phyloP scores from a whole-genome alignment of 2,888 invertebrate species.

The Tetragonula carbonaria region DNA sequence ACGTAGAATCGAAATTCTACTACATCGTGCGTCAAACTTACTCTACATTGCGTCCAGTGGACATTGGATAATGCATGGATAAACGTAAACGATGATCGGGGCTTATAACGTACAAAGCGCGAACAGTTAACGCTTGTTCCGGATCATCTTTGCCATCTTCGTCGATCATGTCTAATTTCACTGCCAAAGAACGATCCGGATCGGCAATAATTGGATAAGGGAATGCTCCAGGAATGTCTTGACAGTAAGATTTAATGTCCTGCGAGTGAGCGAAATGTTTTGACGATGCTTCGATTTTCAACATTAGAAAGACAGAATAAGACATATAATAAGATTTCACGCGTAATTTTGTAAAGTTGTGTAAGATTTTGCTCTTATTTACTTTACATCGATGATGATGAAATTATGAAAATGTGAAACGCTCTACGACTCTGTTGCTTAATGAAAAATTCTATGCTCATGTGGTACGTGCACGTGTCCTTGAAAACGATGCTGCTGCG shows the following conservation, averaged over 20 bases:
- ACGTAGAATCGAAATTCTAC: too few relatives aligned
- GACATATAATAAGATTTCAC: too few relatives aligned
- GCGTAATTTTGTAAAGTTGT: too few relatives aligned
- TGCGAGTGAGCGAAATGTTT: conserved; percentile 60
- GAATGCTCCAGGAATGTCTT: conserved; percentile 89
- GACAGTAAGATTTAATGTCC: conserved; percentile 90
- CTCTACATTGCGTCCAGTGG: conserved; percentile 94
- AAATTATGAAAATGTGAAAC: too few relatives aligned
- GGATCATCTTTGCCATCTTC: conserved; percentile 88
- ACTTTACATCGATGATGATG: too few relatives aligned
- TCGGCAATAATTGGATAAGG: conserved; percentile 94
- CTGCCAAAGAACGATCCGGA: conserved; percentile 89
- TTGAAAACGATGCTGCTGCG: not conserved
- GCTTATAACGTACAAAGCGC: conserved; percentile 92
- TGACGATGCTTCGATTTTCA: too few relatives aligned
- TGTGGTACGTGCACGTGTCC: not conserved
- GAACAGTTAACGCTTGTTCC: conserved; percentile 89
- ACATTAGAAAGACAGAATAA: too few relatives aligned
- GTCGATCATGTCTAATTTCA: conserved; percentile 91
- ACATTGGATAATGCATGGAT: conserved; percentile 93
- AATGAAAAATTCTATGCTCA: not conserved
- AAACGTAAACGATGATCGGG: conserved; percentile 92
- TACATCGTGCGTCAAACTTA: conserved; percentile 83
- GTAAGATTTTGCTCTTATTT: too few relatives aligned
- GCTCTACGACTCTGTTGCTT: not conserved